Evolutionary conservation across 2,797 vertebrate genomes (phyloP), one percentile per base, ranked within the genome.

Genomic region (Muraenolepis orangiensis): DNA sequence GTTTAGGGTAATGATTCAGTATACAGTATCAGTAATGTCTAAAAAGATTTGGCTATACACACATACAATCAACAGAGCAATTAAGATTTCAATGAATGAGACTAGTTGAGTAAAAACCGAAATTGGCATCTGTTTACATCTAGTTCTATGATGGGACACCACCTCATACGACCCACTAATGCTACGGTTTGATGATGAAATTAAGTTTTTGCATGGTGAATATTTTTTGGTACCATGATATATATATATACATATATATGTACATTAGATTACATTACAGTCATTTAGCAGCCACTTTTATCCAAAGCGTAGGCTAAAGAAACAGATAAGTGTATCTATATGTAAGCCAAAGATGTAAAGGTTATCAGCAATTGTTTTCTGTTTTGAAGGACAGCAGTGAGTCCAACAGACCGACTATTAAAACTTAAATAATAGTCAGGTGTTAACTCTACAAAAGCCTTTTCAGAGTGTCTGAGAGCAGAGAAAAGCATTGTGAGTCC

Each of bases 401-500:
- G 57, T 72, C 73, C 61, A 78, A 77, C 80, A 75, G 18, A 23
- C 32, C 0, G 68, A 34, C 10, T n/a, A 80, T 38, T 6, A 69
- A 69, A 82, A 42, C 69, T 12, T 32, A 51, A 71, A 18, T 71
- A 75, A 74, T 69, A 28, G 76, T 46, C 26, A 71, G 77, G n/a
- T 74, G 74, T 75, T 87, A 78, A 80, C 74, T 77, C 74, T 68
- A 64, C 18, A 8, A 51, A 66, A 67, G 72, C 20, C 74, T 77
- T 81, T 76, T 76, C 72, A 72, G 80, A 84, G 72, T 38, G 69
- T 2, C 36, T n/a, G n/a, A n/a, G n/a, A n/a, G n/a, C n/a, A n/a
- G n/a, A n/a, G n/a, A n/a, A n/a, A 57, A 7, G 6, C 51, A 57
- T 26, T 23, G 2, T 26, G 23, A 64, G 10, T 64, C 57, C 23